phyloP scores from a whole-genome alignment of 2,797 vertebrate species.

The Notolabrus celidotus region DNA sequence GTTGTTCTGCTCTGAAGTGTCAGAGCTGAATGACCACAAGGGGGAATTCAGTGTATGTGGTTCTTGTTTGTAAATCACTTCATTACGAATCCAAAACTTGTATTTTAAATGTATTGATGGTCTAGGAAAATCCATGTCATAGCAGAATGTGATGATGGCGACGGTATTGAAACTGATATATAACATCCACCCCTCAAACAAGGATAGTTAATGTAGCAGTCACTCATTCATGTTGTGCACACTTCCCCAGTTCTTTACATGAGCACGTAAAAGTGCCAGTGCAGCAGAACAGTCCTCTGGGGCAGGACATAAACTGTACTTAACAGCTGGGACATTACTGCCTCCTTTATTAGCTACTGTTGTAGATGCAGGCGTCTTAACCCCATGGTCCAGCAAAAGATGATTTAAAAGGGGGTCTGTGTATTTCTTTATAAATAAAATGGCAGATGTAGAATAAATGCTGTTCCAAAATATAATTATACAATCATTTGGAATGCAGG shows the following conservation, averaged over 20 bases:
- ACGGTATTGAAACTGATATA: too few relatives aligned
- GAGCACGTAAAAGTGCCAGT: neutral
- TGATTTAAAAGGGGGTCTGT: too few relatives aligned
- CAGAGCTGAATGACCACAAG: too few relatives aligned
- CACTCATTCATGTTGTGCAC: neutral
- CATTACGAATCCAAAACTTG: too few relatives aligned
- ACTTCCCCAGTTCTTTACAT: neutral
- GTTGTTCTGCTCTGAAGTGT: too few relatives aligned
- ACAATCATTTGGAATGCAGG: neutral
- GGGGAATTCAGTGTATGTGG: too few relatives aligned
- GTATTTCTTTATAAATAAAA: too few relatives aligned
- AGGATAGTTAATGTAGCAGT: neutral
- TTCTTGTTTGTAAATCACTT: too few relatives aligned
- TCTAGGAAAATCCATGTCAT: too few relatives aligned
- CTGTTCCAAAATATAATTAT: neutral
- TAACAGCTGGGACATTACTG: neutral
- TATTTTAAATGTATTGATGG: too few relatives aligned
- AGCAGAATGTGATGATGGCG: too few relatives aligned
- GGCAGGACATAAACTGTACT: neutral
- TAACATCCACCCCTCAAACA: neutral
- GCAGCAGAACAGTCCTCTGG: neutral
- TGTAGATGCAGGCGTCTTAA: neutral
- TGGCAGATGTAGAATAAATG: neutral
- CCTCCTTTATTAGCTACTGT: neutral
- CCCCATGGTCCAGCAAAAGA: too few relatives aligned